Evolutionary conservation across 1,140 invertebrate species (phyloP).

Genomic region (Heliconius hermathena): DNA sequence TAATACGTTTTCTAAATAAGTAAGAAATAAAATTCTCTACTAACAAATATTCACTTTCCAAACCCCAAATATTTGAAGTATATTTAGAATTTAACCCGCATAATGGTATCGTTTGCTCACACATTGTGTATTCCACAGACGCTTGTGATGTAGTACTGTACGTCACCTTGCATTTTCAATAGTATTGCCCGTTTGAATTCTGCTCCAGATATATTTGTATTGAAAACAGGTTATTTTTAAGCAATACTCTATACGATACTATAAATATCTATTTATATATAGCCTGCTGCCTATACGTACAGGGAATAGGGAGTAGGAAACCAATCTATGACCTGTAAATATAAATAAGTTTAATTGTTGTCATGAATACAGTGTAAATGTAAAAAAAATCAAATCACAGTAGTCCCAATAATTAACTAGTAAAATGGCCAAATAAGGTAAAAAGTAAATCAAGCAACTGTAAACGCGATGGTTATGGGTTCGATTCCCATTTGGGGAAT

Average conservation of each 20-base stretch:
- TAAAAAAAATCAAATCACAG: too few species aligned
- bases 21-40: neutral
- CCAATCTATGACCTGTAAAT: too few species aligned
- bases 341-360: too few species aligned
- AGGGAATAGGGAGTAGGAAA: too few species aligned
- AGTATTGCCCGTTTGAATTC: constrained; percentile 12
- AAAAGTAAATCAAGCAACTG: too few species aligned
- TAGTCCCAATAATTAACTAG: neutral
- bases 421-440: too few species aligned
- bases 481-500: too few species aligned
- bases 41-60: neutral
- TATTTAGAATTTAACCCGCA: constrained; percentile 3
- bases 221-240: neutral
- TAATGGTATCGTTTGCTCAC: constrained; percentile 5
- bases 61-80: neutral
- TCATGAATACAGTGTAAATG: too few species aligned
- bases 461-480: too few species aligned
- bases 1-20: too few species aligned
- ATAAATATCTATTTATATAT: neutral
- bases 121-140: constrained; percentile 17
- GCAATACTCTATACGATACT: neutral
- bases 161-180: constrained; percentile 17
- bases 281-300: neutral
- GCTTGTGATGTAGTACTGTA: constrained; percentile 16
- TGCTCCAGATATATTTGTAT: constrained; percentile 13